Conservation (phyloP, 2,797 vertebrate species). For the Cyprinella venusta region DNA sequence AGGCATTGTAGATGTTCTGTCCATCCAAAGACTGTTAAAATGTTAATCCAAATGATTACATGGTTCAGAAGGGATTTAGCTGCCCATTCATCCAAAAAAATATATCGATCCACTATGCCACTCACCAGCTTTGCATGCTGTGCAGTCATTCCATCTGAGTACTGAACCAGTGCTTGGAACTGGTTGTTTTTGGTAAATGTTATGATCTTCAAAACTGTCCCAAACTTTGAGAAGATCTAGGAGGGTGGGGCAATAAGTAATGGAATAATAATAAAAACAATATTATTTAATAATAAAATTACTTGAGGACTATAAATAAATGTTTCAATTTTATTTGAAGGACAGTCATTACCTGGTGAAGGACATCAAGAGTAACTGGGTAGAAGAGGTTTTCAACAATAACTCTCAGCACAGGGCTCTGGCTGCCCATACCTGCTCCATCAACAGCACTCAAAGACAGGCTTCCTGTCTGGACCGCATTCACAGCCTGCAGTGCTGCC, state of each 20-base stretch:
- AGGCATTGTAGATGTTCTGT: constrained; percentile 98
- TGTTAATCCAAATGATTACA: constrained; percentile 34
- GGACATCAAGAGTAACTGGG: constrained; percentile 93
- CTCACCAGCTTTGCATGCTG: constrained; percentile 95
- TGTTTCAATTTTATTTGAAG: neutral
- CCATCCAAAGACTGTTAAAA: constrained; percentile 89
- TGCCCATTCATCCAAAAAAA: neutral
- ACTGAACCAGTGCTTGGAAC: constrained; percentile 95
- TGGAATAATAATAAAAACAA: neutral
- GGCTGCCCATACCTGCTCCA: constrained; percentile 74
- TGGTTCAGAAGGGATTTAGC: constrained; percentile 22
- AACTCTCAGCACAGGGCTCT: constrained; percentile 94
- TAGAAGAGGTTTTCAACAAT: constrained; percentile 99
- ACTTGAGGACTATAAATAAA: neutral
- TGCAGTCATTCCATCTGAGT: constrained; percentile 90
- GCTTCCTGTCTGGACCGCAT: constrained; percentile 87
- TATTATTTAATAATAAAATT: no score
- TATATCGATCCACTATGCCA: constrained; percentile 29
- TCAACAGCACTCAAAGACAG: constrained; percentile 78
- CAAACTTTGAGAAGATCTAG: constrained; percentile 80
- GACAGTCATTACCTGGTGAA: constrained; percentile 87
- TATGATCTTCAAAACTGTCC: constrained; percentile 94
- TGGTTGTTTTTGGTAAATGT: constrained; percentile 99
- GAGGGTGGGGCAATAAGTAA: neutral
- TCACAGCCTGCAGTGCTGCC: constrained; percentile 94